Evolutionary conservation across 1,140 invertebrate species (phyloP), one percentile per base, ranked within the genome.

Genomic region (Ylistrum balloti): DNA sequence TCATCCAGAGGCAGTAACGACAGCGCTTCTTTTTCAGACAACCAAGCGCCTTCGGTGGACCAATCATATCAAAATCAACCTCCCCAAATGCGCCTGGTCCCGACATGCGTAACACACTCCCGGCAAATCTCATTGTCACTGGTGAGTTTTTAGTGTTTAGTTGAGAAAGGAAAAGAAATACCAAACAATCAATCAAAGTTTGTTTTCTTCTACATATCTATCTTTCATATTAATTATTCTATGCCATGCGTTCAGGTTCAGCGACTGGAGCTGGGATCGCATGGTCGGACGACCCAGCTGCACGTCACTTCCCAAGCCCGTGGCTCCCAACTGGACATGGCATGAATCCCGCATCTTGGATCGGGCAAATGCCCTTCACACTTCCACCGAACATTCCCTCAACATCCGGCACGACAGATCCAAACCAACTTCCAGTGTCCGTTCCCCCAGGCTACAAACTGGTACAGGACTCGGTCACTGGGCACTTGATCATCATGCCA

Each of bases 391-490:
- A 88, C 56, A 90, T 93, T 32, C 92, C 93, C 20, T 93, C 94
- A 87, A 93, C 94, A 86, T 93, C 94, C 88, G 96, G 96, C 97
- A 97, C 97, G 92, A 97, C 97, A 96, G 96, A 97, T 93, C 97
- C 97, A 74, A 97, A 97, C 96, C 97, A 97, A 95, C 97, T 97
- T 93, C 97, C 97, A 96, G 97, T 94, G 85, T 97, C 93, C 95
- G 97, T 91, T 17, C 97, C 97, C 86, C 97, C 97, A 89, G 97
- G 97, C 88, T 97, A 98, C 96, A 98, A 98, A 96, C 97, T 98
- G 92, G 97, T 98, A 85, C 97, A 98, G 86, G 98, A 98, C 96
- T 98, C 98, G 33, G 97, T 98, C 22, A 98, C 97, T 32, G 98
- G 98, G 48, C 98, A 98, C 91, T 96, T 98, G 48, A 97, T 98